These are phyloP conservation scores for Aspidoscelis tigris DNA, from an alignment of 2,113 vertebrate genomes.

Conservation along the genomic window DNA sequence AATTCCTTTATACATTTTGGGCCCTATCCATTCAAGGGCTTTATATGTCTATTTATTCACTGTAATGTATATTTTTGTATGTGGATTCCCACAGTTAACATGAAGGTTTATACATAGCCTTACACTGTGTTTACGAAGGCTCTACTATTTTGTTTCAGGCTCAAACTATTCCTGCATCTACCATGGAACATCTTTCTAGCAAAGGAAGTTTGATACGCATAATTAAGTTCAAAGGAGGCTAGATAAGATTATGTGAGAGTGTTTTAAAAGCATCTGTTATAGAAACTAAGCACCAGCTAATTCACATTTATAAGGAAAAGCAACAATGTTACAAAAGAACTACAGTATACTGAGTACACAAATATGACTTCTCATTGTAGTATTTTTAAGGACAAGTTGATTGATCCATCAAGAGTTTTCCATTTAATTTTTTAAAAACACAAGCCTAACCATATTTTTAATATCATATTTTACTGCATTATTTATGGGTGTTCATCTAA, in stretches of 20 bases:
- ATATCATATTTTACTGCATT: conserved; percentile 10
- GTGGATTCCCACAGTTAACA: not conserved
- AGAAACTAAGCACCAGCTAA: not conserved
- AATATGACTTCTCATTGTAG: not conserved
- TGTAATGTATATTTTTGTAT: not conserved
- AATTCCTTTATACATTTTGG: no score
- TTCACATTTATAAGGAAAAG: not conserved
- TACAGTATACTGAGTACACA: conserved; percentile 11
- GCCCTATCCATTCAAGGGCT: no score
- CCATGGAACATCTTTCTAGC: not conserved
- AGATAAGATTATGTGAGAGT: not conserved
- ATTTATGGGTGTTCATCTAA: conserved; percentile 21
- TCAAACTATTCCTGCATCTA: not conserved
- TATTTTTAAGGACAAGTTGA: not conserved
- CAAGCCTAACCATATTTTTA: conserved; percentile 23
- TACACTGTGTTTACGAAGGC: not conserved
- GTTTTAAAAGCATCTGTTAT: not conserved
- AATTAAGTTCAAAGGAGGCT: not conserved
- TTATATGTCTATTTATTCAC: no score
- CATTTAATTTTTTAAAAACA: conserved; percentile 19
- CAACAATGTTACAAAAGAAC: not conserved
- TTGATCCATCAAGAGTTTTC: not conserved
- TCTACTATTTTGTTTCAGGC: not conserved
- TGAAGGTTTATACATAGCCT: not conserved
- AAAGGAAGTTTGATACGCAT: not conserved